These are phyloP conservation scores for Eristalinus sepulchralis DNA, from an alignment of 2,888 invertebrate genomes.

Conservation along the genomic window DNA sequence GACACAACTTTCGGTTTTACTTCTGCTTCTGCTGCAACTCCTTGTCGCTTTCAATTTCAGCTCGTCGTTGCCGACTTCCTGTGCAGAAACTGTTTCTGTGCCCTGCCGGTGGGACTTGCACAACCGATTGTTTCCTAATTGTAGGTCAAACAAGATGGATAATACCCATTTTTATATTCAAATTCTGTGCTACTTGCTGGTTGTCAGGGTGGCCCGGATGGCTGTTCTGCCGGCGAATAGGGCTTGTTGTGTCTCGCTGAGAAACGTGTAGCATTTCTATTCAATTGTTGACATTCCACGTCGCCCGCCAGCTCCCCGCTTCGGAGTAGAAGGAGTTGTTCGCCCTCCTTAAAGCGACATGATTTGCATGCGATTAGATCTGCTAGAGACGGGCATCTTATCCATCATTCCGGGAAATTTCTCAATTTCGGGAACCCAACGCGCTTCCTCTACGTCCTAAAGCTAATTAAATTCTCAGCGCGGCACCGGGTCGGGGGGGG, in stretches of 20 bases:
- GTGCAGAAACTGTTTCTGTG: slow-evolving; percentile 26
- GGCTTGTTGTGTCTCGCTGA: slow-evolving; percentile 14
- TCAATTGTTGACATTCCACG: slow-evolving; percentile 1
- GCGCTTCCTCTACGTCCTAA: background rate
- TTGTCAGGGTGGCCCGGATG: background rate
- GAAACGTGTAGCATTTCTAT: slow-evolving; percentile 35
- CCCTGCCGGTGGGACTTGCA: slow-evolving; percentile 22
- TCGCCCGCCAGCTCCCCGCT: background rate
- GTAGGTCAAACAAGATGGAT: slow-evolving; percentile 27
- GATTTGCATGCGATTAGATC: background rate
- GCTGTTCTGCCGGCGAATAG: background rate
- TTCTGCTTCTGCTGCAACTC: background rate
- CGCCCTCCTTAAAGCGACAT: background rate
- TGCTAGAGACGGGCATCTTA: background rate
- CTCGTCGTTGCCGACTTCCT: slow-evolving; percentile 34
- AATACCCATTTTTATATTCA: slow-evolving; percentile 38
- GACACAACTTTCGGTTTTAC: slow-evolving; percentile 49
- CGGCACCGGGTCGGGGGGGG: background rate
- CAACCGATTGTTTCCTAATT: slow-evolving; percentile 49
- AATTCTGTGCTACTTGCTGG: slow-evolving; percentile 37
- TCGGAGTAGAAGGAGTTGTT: background rate
- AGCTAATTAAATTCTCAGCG: slow-evolving; percentile 25
- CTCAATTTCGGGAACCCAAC: background rate
- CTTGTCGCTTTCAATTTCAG: slow-evolving; percentile 47
- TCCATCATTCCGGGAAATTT: background rate